Evolutionary conservation across 2,113 vertebrate genomes (phyloP).

Genomic region (Theristicus caerulescens): DNA sequence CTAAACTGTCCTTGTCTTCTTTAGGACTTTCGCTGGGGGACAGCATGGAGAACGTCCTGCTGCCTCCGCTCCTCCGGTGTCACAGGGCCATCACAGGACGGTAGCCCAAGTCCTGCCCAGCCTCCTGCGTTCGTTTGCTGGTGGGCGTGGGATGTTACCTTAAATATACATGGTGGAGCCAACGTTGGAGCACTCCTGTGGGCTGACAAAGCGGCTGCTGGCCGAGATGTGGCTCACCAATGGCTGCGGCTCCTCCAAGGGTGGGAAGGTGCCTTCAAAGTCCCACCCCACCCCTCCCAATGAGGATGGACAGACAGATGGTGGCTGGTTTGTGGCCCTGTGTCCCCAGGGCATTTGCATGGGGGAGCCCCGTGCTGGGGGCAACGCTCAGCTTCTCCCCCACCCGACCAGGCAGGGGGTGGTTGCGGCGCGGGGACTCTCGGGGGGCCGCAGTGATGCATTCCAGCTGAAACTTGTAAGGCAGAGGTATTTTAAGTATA

Average conservation of each 20-base stretch:
- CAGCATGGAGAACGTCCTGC: not conserved
- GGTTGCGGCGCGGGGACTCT: not conserved
- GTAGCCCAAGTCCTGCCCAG: not conserved
- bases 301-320: not conserved
- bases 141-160: not conserved
- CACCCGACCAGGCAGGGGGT: rapidly evolving
- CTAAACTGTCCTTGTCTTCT: not conserved
- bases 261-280: not conserved
- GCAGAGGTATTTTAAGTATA: constrained; percentile 58
- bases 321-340: not conserved
- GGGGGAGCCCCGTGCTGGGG: not conserved
- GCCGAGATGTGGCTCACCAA: rapidly evolving
- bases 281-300: rapidly evolving
- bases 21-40: not conserved
- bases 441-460: not conserved
- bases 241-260: not conserved
- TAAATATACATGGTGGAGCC: rapidly evolving
- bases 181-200: rapidly evolving
- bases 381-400: not conserved
- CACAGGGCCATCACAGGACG: not conserved
- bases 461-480: constrained; percentile 56
- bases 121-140: not conserved
- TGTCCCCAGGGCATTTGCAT: not conserved
- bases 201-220: not conserved
- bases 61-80: not conserved